Base-by-base conservation (phyloP, 2,113 vertebrate genomes). In the Phrynosoma blainvillii region DNA sequence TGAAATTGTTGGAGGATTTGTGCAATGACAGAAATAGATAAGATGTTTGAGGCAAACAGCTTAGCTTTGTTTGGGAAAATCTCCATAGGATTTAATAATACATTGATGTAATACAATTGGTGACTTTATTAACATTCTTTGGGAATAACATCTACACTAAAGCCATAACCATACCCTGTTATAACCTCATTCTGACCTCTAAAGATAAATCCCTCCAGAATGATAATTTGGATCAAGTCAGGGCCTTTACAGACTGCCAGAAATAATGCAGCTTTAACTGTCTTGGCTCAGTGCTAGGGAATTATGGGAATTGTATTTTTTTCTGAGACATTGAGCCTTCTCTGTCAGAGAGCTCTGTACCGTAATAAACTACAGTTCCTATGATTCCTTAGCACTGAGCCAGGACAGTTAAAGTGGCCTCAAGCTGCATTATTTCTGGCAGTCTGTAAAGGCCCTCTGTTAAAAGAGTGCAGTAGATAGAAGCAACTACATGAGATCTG, bases 11-110 rank as follows among this genome's bases (percentile, higher is more conserved):
- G 90, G 82, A 87, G 89, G 93, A 93, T 90, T 95, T 95, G 87
- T 94, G 88, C 91, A 92, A 84, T 90, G 91, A 93, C 94, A 96
- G 91, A 94, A 95, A 93, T 90, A 95, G 92, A 95, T 96, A 94
- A 92, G 88, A 90, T 82, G 86, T 92, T 91, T 93, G 93, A 95
- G 84, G 91, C 87, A 94, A 94, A 92, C 5, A 84, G 92, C 84
- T 93, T 92, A 79, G 79, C 52, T 92, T 80, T 95, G 91, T 96
- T 97, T 97, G 89, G 92, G 94, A 96, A 95, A 95, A 93, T 95
- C 93, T 93, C 96, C 92, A 94, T 79, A 94, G 93, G 91, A 90
- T 92, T 95, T 91, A 89, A 90, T 85, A 94, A 84, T 74, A 87
- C 66, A 80, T 68, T 94, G 95, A 96, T 94, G 95, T 95, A 92